phyloP scores from a whole-genome alignment of 35 echinoderm and acorn worm species.

The Holothuria glaberrima region DNA sequence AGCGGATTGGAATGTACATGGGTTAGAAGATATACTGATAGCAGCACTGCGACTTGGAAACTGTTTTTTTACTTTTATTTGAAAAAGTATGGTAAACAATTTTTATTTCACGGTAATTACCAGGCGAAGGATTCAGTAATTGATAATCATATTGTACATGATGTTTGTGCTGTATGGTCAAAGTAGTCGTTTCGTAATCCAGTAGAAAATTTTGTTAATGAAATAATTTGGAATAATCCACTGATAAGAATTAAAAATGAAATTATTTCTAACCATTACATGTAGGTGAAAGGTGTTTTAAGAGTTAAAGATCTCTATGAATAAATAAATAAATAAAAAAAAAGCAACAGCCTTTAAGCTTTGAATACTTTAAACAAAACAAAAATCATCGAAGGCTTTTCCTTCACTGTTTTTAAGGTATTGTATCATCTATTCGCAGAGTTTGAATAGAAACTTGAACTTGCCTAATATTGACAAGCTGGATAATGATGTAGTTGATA shows the following conservation, averaged over 20 bases:
- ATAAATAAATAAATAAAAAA: too few species aligned
- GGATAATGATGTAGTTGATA: not conserved
- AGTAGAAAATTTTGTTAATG: too few species aligned
- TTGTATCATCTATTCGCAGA: not conserved
- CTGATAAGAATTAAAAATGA: too few species aligned
- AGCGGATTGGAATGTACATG: constrained; percentile 6
- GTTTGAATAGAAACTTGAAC: not conserved
- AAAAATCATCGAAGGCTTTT: not conserved
- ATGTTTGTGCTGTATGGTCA: constrained; percentile 20
- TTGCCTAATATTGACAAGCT: not conserved
- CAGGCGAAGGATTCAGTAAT: not conserved
- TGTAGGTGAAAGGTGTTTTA: not conserved
- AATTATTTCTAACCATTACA: too few species aligned
- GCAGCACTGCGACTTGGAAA: not conserved
- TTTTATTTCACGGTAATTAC: constrained; percentile 5
- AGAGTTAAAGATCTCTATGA: not conserved
- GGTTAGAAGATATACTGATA: constrained; percentile 21
- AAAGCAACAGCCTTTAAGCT: not conserved
- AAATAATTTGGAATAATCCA: too few species aligned
- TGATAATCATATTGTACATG: not conserved
- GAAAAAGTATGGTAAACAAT: not conserved
- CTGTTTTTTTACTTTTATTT: constrained; percentile 1
- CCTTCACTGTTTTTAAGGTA: not conserved
- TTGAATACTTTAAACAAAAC: not conserved
- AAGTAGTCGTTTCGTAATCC: not conserved